Base-by-base conservation (phyloP, 2,113 vertebrate genomes). In the Dicaeum eximium region DNA sequence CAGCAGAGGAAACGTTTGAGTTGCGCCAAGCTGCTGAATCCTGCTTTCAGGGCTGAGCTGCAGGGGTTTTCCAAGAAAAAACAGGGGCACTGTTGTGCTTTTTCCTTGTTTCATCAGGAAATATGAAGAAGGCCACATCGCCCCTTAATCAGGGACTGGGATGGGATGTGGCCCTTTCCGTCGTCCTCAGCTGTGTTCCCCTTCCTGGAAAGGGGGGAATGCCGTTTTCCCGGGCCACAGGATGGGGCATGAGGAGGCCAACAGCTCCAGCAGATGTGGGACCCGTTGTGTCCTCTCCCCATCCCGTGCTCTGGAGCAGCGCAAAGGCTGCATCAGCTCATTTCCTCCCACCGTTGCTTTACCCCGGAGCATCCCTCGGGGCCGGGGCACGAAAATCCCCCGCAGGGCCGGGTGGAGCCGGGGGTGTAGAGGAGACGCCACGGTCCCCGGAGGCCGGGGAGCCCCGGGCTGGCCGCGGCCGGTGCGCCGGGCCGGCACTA, bases 401-500 rank as follows among this genome's bases (percentile, higher is more conserved):
- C 10, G 3, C 48, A 13, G 53, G 28, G 22, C 51, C 12, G 11
- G 53, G 23, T 10, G 35, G 50, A 58, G 67, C 7, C 21, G 19
- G 17, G 13, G n/a, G 6, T 1, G 7, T 8, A 11, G 3, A 25
- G 74, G 37, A 37, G 54, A 15, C 7, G 28, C 5, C 61, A 5
- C 8, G 10, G 72, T 22, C 7, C 7, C 35, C 24, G 6, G 28
- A 11, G 14, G 16, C 57, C 15, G 35, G 27, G 53, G 53, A 67
- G 72, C 53, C 37, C 25, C 61, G 6, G 13, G 61, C 71, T 44
- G 30, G 15, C 64, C 48, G 85, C 48, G 24, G 45, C 50, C 21
- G 86, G 65, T 94, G 88, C 94, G n/a, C 85, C 30, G 42, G 65
- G 86, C 88, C 65, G 94, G 94, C 95, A 82, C 96, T 95, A 96